Conservation (phyloP, 2,113 vertebrate species). For the Grallaria varia region DNA sequence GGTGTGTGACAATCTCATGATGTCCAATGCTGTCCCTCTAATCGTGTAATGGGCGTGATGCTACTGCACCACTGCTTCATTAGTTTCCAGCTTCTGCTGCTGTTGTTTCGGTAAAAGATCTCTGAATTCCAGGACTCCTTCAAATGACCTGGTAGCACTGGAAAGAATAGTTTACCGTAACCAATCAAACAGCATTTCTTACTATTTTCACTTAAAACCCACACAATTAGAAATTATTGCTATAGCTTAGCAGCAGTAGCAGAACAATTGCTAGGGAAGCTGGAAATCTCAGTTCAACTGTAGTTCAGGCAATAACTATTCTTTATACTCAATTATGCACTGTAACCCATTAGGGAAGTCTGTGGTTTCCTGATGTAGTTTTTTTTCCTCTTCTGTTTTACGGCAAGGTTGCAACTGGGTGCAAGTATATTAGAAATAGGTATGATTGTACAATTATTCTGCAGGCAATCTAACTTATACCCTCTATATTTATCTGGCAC, state of each 20-base stretch:
- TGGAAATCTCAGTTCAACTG: conserved; percentile 70
- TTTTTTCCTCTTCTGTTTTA: background rate
- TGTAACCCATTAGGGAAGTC: conserved; percentile 69
- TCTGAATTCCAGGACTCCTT: conserved; percentile 32
- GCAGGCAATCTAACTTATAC: background rate
- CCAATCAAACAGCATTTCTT: conserved; percentile 52
- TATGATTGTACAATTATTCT: background rate
- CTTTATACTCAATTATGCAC: conserved; percentile 72
- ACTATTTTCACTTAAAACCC: conserved; percentile 61
- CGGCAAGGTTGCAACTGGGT: conserved; percentile 20
- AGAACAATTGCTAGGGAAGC: conserved; percentile 63
- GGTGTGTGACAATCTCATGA: conserved; percentile 45
- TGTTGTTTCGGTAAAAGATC: conserved; percentile 18
- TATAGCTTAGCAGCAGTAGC: conserved; percentile 47
- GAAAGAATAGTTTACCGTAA: conserved; percentile 5
- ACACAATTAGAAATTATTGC: conserved; percentile 65
- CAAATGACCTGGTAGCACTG: background rate
- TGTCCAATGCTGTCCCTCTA: conserved; percentile 24
- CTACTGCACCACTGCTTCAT: conserved; percentile 35
- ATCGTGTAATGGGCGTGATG: conserved; percentile 43
- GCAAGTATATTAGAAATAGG: background rate
- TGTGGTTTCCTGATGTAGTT: conserved; percentile 60
- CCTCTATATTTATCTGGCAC: background rate
- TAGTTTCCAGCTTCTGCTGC: conserved; percentile 34
- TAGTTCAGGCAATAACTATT: conserved; percentile 71